Percentiles rank a stretch among this genome's conserved stretches.
Evolutionary conservation across 2,888 invertebrate species (phyloP).

Genomic region (Drosophila vallismaia): DNA sequence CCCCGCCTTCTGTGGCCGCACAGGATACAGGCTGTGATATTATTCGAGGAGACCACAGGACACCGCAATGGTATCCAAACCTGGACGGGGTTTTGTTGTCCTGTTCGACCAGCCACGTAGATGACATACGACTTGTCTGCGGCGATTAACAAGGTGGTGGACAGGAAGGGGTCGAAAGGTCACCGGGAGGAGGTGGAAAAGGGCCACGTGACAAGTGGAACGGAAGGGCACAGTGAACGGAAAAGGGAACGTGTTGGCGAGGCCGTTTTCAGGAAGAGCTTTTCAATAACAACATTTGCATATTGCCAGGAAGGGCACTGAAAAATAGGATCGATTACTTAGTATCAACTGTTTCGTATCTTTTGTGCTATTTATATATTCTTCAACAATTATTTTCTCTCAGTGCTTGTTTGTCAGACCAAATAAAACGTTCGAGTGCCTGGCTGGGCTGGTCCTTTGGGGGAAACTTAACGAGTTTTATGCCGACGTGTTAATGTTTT

Average conservation of each 20-base stretch:
- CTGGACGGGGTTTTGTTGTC: slow-evolving; percentile 40
- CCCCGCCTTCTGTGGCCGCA: slow-evolving; percentile 21
- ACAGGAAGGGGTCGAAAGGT: slow-evolving; percentile 9
- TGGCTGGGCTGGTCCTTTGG: slow-evolving; percentile 42
- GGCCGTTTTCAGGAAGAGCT: slow-evolving; percentile 24
- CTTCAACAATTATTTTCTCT: not conserved
- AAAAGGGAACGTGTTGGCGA: slow-evolving; percentile 13
- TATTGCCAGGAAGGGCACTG: slow-evolving; percentile 50
- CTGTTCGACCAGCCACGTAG: slow-evolving; percentile 42
- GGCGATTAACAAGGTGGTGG: slow-evolving; percentile 56
- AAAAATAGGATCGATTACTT: not conserved
- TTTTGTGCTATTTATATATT: not conserved
- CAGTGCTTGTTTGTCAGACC: slow-evolving; percentile 27
- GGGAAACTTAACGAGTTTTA: slow-evolving; percentile 55
- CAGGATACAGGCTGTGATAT: slow-evolving; percentile 15
- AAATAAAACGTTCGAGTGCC: slow-evolving; percentile 50
- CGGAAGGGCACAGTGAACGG: slow-evolving; percentile 7
- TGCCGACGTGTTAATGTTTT: slow-evolving; percentile 64
- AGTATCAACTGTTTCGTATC: not conserved
- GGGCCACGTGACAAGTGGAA: slow-evolving; percentile 31
- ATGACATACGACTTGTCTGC: slow-evolving; percentile 63
- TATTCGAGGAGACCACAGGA: slow-evolving; percentile 29
- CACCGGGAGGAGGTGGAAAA: slow-evolving; percentile 5
- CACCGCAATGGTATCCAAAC: slow-evolving; percentile 35
- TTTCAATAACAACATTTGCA: slow-evolving; percentile 72